Conservation (phyloP, 37 sponge, comb jelly and placozoan species). For the Lycopodina hypogea region DNA sequence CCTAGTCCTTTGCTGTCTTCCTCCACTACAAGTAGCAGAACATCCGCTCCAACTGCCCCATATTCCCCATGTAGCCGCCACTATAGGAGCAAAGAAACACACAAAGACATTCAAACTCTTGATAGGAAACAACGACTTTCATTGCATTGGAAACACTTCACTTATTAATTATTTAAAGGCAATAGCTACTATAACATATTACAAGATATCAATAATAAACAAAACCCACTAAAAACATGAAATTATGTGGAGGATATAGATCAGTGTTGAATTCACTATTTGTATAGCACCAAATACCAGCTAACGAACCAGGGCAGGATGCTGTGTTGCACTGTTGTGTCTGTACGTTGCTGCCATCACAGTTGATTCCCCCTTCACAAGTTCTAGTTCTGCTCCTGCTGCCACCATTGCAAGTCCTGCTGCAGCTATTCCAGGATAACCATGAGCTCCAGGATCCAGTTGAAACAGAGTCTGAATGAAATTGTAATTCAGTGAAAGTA, state of each 20-base stretch:
- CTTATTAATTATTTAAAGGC: too few relatives aligned
- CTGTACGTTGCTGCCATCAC: conserved; percentile 42
- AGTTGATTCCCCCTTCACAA: conserved; percentile 23
- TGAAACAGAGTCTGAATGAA: too few relatives aligned
- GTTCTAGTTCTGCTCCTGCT: conserved; percentile 17
- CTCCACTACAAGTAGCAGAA: conserved; percentile 68
- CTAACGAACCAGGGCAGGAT: conserved; percentile 43
- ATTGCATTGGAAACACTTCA: too few relatives aligned
- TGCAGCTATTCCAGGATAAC: conserved; percentile 57
- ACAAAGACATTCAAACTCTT: too few relatives aligned
- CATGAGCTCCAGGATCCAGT: background rate
- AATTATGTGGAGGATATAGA: too few relatives aligned
- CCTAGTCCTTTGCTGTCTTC: conserved; percentile 46
- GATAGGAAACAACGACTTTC: too few relatives aligned
- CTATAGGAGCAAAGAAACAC: background rate
- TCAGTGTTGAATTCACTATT: too few relatives aligned
- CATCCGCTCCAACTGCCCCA: conserved; percentile 62
- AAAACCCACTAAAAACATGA: too few relatives aligned
- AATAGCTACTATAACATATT: too few relatives aligned
- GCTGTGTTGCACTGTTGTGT: conserved; percentile 53
- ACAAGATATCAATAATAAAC: too few relatives aligned
- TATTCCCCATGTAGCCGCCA: background rate
- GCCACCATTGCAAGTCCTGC: conserved; percentile 52
- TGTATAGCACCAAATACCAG: too few relatives aligned
- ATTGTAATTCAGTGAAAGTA: too few relatives aligned